These are phyloP conservation scores for Lophotriccus pileatus DNA, from an alignment of 2,797 vertebrate genomes.

Conservation along the genomic window DNA sequence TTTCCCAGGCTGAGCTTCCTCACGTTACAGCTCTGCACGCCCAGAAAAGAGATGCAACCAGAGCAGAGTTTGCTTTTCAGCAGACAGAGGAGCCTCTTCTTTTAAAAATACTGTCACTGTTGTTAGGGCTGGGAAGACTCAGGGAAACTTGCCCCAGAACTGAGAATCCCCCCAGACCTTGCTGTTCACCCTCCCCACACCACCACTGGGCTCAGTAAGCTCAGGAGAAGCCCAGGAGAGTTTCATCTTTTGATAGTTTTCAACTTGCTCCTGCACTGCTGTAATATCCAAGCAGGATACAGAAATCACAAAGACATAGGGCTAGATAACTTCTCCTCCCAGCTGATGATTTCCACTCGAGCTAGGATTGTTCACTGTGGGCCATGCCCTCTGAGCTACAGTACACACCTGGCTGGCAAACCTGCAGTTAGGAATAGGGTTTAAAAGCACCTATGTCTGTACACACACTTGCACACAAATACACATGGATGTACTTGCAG, in stretches of 20 bases:
- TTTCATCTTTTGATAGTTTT: not conserved
- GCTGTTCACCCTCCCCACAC: not conserved
- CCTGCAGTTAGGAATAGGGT: not conserved
- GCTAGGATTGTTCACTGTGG: not conserved
- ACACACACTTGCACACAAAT: not conserved
- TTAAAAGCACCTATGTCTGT: not conserved
- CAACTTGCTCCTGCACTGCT: not conserved
- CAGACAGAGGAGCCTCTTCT: not conserved
- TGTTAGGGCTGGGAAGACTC: not conserved
- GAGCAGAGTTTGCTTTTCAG: not conserved
- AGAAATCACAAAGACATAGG: not conserved
- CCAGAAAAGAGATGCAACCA: not conserved
- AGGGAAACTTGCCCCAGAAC: not conserved
- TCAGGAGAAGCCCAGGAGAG: not conserved
- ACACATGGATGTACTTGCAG: not conserved
- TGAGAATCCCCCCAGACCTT: not conserved
- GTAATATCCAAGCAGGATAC: not conserved
- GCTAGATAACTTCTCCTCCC: not conserved
- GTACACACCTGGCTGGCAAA: not conserved
- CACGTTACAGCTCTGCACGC: not conserved
- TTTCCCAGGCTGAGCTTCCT: slow-evolving; percentile 30
- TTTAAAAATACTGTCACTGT: not conserved
- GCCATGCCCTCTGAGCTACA: not conserved
- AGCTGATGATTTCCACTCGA: not conserved
- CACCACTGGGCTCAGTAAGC: not conserved